phyloP scores from a whole-genome alignment of 2,113 vertebrate genomes.

The Corapipo altera region DNA sequence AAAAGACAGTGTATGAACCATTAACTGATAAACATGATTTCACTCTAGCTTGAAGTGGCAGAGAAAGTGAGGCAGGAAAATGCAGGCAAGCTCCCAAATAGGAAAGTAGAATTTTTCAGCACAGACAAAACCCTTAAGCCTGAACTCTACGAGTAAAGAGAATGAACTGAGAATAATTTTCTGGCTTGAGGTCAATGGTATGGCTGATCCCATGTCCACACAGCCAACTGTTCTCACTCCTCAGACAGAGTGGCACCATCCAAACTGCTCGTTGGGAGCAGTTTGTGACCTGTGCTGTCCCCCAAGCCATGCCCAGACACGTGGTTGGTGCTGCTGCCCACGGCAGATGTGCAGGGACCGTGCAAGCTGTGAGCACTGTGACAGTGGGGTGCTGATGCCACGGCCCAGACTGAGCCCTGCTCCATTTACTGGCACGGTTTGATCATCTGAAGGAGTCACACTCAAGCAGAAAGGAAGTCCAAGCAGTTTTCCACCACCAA shows the following conservation, averaged over 20 bases:
- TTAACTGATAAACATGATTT: not conserved
- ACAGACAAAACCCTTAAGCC: not conserved
- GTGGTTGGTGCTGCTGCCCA: rapidly evolving
- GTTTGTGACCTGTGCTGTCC: not conserved
- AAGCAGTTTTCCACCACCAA: not conserved
- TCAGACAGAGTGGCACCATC: not conserved
- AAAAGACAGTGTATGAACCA: not conserved
- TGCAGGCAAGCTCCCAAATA: not conserved
- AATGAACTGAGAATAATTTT: not conserved
- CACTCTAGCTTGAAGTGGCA: not conserved
- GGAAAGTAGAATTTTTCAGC: not conserved
- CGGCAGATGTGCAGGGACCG: rapidly evolving
- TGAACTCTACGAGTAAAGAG: not conserved
- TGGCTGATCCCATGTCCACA: not conserved
- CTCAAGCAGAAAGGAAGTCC: not conserved
- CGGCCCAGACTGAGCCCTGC: not conserved
- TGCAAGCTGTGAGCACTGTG: not conserved
- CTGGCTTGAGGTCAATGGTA: not conserved
- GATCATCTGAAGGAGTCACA: not conserved
- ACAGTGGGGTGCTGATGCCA: no score
- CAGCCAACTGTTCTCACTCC: not conserved
- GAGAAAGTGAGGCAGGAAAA: not conserved
- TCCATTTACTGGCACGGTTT: not conserved
- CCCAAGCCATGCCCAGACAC: rapidly evolving
- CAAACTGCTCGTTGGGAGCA: not conserved